A percentile compares a stretch with the other conserved stretches of the same genome.
Evolutionary conservation across 1,140 invertebrate species (phyloP).

Genomic region (Tetramorium simillimum): DNA sequence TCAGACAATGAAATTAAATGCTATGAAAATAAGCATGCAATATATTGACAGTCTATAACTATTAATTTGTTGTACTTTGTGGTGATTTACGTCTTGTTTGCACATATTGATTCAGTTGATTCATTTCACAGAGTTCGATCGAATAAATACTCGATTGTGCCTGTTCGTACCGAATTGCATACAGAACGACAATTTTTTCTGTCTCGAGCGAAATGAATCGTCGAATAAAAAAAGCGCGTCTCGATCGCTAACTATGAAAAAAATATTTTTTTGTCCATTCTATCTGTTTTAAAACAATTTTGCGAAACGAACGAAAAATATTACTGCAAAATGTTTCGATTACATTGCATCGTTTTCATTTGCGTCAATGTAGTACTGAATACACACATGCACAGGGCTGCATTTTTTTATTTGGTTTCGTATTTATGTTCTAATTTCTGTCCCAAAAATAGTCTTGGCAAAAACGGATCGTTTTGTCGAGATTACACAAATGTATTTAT

Average conservation of each 20-base stretch:
- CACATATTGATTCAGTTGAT: background rate
- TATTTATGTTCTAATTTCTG: background rate
- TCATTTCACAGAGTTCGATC: background rate
- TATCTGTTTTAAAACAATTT: constrained; percentile 21
- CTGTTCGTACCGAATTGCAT: background rate
- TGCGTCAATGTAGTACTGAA: background rate
- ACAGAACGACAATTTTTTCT: background rate
- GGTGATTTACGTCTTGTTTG: constrained; percentile 6
- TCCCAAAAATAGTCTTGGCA: background rate
- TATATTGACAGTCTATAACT: background rate
- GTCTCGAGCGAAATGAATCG: background rate
- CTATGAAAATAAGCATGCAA: background rate
- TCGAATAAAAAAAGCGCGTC: constrained; percentile 1
- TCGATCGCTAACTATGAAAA: background rate
- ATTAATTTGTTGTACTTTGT: constrained; percentile 7
- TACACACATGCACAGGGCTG: background rate
- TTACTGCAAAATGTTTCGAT: background rate
- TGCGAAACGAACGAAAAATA: background rate
- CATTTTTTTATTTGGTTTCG: background rate
- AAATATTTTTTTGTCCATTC: background rate
- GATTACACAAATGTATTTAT: constrained; percentile 18
- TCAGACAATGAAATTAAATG: background rate
- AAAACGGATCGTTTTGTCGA: constrained; percentile 11
- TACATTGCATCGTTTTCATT: background rate
- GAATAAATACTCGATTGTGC: constrained; percentile 6